Conservation (phyloP, 2,888 invertebrate genomes). For the Gasteruption jaculator region DNA sequence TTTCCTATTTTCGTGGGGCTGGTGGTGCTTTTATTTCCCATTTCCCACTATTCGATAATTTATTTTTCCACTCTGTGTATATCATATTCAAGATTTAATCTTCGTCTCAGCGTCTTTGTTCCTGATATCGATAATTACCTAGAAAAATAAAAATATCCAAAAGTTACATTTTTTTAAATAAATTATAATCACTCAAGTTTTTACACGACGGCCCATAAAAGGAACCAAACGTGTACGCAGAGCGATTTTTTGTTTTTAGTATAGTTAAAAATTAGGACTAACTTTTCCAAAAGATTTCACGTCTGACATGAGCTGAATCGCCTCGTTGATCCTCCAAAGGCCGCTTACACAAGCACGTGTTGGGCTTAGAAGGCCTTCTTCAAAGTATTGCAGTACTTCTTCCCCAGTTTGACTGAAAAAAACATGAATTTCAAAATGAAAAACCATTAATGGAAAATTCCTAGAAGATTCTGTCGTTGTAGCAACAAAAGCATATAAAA, state of each 20-base stretch:
- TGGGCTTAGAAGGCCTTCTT: constrained; percentile 61
- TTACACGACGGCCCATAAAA: not conserved
- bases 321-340: constrained; percentile 60
- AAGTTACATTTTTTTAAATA: not conserved
- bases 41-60: too few relatives aligned
- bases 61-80: too few relatives aligned
- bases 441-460: too few relatives aligned
- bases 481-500: constrained; percentile 5
- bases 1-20: too few relatives aligned
- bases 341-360: constrained; percentile 56
- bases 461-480: too few relatives aligned
- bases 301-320: constrained; percentile 56
- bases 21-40: too few relatives aligned
- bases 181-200: constrained; percentile 1
- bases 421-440: constrained; percentile 15
- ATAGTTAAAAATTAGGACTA: constrained; percentile 15
- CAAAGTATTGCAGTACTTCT: constrained; percentile 60
- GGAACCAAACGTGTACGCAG: too few relatives aligned
- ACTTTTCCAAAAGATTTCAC: constrained; percentile 63
- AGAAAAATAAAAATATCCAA: constrained; percentile 17
- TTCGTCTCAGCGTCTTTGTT: constrained; percentile 31
- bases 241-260: too few relatives aligned
- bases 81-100: constrained; percentile 12
- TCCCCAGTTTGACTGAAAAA: constrained; percentile 52
- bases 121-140: constrained; percentile 43